Base-by-base conservation (phyloP, 2,113 vertebrate species). In the Cercocebus atys region DNA sequence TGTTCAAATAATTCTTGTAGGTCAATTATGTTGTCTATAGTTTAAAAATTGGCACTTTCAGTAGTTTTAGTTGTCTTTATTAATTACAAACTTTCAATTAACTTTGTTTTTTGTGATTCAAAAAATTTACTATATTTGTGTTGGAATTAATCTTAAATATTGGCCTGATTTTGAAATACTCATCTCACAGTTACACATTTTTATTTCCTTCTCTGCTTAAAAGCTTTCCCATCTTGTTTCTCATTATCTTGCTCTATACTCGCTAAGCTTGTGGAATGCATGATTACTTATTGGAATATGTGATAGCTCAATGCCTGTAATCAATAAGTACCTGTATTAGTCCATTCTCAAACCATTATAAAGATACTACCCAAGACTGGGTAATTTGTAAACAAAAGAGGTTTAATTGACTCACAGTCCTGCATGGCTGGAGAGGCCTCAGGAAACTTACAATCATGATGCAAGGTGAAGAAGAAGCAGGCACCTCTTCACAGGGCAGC, bases 1-100 rank as follows among this genome's bases (percentile, higher is more conserved):
- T 97, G 76, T 91, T 98, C 95, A 97, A 97, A 98, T 97, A 98
- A 89, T 66, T 95, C 45, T 47, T 89, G 76, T 73, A 97, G 97
- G 97, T 98, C 96, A 97, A 55, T 38, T 93, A 70, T 88, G 90
- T 96, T 87, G 83, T 94, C 75, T 92, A 40, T 59, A 96, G 75
- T 76, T 75, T 20, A 95, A 97, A 90, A 97, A 97, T 73, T 73
- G 88, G 76, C 81, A 94, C 96, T 95, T 97, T 97, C 93, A 81
- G 97, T 91, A 97, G 78, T 98, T 97, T 91, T 64, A 95, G 52
- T 78, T 96, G 90, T 94, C 92, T 97, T 98, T 89, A 79, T 72
- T 79, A 50, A 50, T 38, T 94, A 14, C 57, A 83, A 95, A 57
- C 78, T 96, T 97, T 50, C 47, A 50, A 50, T 50, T 50, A 50